Evolutionary conservation across 2,113 vertebrate genomes (phyloP).

Genomic region (Nycticryphes semicollaris): DNA sequence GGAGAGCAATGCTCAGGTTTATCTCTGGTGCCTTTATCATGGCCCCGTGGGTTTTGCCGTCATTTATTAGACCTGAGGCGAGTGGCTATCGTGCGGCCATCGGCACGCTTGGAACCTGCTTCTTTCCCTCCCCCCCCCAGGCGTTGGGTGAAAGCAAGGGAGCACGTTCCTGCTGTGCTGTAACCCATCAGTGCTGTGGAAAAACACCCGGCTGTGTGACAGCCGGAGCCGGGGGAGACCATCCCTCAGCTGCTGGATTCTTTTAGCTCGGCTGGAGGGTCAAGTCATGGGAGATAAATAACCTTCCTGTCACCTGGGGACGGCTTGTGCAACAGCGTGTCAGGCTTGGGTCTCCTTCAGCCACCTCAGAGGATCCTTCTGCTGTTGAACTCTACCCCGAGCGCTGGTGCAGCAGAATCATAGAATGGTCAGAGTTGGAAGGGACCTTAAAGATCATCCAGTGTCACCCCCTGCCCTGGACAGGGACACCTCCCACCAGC

Average conservation of each 20-base stretch:
- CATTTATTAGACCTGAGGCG: background rate
- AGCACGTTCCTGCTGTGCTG: background rate
- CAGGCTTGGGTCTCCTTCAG: background rate
- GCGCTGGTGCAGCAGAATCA: background rate
- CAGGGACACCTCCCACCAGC: no score
- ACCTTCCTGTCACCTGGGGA: background rate
- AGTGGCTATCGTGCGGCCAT: slow-evolving; percentile 4
- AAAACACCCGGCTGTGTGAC: background rate
- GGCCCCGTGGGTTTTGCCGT: background rate
- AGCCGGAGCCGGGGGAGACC: background rate
- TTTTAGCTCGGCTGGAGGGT: background rate
- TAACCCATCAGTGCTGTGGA: background rate
- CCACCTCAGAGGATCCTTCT: background rate
- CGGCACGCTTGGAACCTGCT: background rate
- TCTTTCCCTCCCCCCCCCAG: background rate
- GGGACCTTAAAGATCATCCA: no score
- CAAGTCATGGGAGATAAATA: background rate
- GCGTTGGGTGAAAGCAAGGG: background rate
- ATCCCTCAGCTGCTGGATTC: background rate
- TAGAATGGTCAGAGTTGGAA: no score
- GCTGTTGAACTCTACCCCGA: background rate
- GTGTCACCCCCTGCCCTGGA: no score
- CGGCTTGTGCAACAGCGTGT: background rate
- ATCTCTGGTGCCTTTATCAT: background rate
- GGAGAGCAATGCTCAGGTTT: background rate